A percentile compares a stretch with the other conserved stretches of the same genome.
phyloP scores from a whole-genome alignment of 2,797 vertebrate species.

The Pseudotriccus pelzelni region DNA sequence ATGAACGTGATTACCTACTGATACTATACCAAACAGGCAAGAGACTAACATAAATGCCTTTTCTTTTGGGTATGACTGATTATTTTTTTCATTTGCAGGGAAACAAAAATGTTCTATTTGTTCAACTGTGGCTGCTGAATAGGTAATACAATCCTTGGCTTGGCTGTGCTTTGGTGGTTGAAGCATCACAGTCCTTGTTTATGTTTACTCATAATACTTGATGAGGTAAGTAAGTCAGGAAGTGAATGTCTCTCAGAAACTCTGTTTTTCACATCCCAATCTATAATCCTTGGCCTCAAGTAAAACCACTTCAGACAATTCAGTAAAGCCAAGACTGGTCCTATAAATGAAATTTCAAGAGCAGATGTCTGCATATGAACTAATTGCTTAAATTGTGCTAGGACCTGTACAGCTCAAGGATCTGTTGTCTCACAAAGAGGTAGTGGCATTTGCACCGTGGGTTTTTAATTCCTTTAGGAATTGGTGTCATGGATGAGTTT shows the following conservation, averaged over 20 bases:
- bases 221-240: constrained; percentile 16
- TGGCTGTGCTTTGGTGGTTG: background rate
- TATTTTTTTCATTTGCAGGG: background rate
- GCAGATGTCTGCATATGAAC: background rate
- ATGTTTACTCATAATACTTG: background rate
- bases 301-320: constrained; percentile 31
- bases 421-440: background rate
- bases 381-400: background rate
- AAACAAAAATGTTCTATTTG: background rate
- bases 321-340: background rate
- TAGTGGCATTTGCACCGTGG: background rate
- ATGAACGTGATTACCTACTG: background rate
- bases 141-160: background rate
- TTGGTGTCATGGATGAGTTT: background rate
- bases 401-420: background rate
- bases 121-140: background rate
- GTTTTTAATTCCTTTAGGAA: background rate
- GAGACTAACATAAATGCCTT: background rate
- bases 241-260: background rate
- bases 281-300: background rate
- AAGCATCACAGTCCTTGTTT: background rate
- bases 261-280: background rate
- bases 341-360: background rate
- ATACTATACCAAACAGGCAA: background rate
- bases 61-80: background rate